Percentiles rank a stretch among this genome's conserved stretches.
phyloP scores from a whole-genome alignment of 2,888 invertebrate species.

The Rhamnusium bicolor region DNA sequence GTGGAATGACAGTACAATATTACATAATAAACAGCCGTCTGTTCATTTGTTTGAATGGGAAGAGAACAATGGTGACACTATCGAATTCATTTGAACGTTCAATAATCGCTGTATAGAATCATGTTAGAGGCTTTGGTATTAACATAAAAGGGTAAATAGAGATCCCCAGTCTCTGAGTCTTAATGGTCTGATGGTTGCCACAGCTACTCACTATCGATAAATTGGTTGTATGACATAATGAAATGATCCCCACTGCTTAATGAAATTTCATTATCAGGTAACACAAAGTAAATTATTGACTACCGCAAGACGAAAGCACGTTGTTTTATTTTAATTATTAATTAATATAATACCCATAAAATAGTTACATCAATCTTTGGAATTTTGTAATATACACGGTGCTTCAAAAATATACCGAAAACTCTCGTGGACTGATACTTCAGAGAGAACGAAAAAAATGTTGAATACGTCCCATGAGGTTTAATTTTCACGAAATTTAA shows the following conservation, averaged over 20 bases:
- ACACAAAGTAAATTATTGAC: background rate
- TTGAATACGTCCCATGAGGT: too few species aligned
- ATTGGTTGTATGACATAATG: background rate
- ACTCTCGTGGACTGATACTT: too few species aligned
- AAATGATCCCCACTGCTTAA: background rate
- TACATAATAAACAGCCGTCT: slow-evolving; percentile 5
- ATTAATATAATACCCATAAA: background rate
- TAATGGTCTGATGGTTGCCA: background rate
- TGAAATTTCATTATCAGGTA: background rate
- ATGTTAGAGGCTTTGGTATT: background rate
- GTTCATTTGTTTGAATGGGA: slow-evolving; percentile 5
- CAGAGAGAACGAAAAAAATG: too few species aligned
- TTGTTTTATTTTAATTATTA: background rate
- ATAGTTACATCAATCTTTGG: background rate
- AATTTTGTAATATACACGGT: too few species aligned
- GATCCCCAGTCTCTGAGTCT: background rate
- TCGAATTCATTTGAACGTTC: slow-evolving; percentile 3
- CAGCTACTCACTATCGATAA: background rate
- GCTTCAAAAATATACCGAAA: too few species aligned
- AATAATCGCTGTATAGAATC: background rate
- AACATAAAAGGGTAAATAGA: background rate
- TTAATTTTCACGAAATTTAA: too few species aligned
- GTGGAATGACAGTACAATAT: slow-evolving; percentile 1
- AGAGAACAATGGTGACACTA: slow-evolving; percentile 9
- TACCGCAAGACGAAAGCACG: background rate